Base-by-base conservation (phyloP, 2,113 vertebrate genomes). In the Muscicapa adusta region DNA sequence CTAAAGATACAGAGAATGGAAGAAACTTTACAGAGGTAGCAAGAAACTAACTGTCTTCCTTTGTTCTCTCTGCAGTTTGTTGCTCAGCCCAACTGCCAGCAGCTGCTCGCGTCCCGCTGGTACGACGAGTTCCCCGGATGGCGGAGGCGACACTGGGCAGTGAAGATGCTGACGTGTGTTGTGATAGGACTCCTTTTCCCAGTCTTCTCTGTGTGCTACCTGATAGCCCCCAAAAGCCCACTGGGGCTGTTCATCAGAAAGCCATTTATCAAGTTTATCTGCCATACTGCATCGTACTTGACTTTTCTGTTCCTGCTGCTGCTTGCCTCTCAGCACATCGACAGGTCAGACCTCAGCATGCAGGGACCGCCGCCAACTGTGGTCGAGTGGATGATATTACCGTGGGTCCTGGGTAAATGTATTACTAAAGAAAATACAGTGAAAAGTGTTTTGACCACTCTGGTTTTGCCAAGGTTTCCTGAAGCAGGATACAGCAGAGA, bases 221-320 rank as follows among this genome's bases (percentile, higher is more conserved):
- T 99, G 96, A 98, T 99, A 93, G 98, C 97, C 67, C 99, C 99
- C 47, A 99, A 99, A 97, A 99, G 98, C 96, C 98, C 98, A 24
- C 96, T 98, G 18, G 99, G 99, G 89, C 97, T 99, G 23, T 99
- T 99, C 98, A 99, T 99, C 97, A 98, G 98, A 93, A 99, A 99
- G 96, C 99, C 99, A 90, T 99, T 99, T 97, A 99, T 99, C 98
- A 99, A 99, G 98, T 99, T 99, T 97, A 99, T 99, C 98, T 99
- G 99, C 98, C 99, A 99, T 96, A 99, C 99, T 6, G 98, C 99
- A n/a, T 99, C 99, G 61, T 99, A 99, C 97, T 97, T 99, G 98
- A 99, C 99, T 95, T 99, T 99, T 97, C 98, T 99, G 94, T 99
- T 99, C 96, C 98, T 99, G 93, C 98, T 99, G 94, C 94, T 99